Base-by-base conservation (phyloP, 2,113 vertebrate species). In the Charina bottae region DNA sequence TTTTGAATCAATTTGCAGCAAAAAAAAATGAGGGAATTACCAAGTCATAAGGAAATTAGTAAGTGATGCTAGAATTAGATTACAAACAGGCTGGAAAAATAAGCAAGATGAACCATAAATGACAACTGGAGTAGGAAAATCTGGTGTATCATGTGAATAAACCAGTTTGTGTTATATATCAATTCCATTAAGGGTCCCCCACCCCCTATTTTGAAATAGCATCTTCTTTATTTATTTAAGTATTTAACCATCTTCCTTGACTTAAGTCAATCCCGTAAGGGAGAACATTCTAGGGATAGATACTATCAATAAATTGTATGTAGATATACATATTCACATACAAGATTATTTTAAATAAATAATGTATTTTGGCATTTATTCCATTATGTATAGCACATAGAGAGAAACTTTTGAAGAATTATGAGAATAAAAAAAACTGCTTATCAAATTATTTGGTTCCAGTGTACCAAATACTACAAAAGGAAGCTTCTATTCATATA, bases 1-100 rank as follows among this genome's bases (percentile, higher is more conserved):
- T 92, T 56, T 90, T 83, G 91, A 92, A 93, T 83, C 86, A 89
- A 93, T 89, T 0, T 83, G 42, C 91, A 83, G 89, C 11, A 87
- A 90, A 58, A 68, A 59, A 90, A 58, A 62, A 33, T 7, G 91
- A 58, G 64, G 59, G 37, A 1, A 5, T 19, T 26, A 68, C 17
- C 59, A 8, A 15, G 59, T 93, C 53, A 90, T 95, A 87, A 60
- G 4, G 1, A 85, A 11, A 6, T 19, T 0, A 62, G 87, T 8
- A 23, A 23, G 21, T 85, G 23, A 33, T 83, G 95, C 88, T 23
- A 87, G 58, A 90, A 90, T 90, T 83, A 53, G 10, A 21, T 9
- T 87, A 46, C 24, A 11, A 87, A 13, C 1, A 58, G 46, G 2
- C 3, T 6, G 78, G 90, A 64, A 10, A 92, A 83, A 90, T 72